Conservation (phyloP, 1,140 invertebrate genomes). For the Lordiphosa stackelbergi region DNA sequence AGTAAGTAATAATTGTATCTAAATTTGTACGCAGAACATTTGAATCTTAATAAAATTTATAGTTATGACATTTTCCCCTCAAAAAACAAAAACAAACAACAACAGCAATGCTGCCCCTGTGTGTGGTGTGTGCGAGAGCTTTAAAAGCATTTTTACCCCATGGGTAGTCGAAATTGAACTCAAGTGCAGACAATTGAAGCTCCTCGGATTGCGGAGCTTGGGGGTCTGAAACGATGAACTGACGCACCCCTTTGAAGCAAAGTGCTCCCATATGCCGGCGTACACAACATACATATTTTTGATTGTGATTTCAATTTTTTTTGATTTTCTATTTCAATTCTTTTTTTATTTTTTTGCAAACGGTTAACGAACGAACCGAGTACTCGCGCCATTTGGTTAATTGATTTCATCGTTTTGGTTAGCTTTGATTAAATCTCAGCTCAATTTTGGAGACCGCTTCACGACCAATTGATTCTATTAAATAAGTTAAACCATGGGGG, state of each 20-base stretch:
- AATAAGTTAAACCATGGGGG: constrained; percentile 48
- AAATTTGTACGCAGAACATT: constrained; percentile 68
- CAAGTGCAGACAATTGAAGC: constrained; percentile 74
- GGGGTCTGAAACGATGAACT: background rate
- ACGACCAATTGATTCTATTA: constrained; percentile 36
- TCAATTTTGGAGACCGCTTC: background rate
- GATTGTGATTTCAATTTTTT: constrained; percentile 45
- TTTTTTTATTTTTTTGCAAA: constrained; percentile 46
- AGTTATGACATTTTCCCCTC: constrained; percentile 55
- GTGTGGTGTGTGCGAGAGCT: constrained; percentile 15
- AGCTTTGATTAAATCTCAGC: background rate
- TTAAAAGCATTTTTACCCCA: constrained; percentile 64
- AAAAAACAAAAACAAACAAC: no score
- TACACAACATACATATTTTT: constrained; percentile 15
- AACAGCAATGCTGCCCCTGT: background rate
- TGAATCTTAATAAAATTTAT: constrained; percentile 69
- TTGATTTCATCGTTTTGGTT: constrained; percentile 48
- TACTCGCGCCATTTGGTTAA: constrained; percentile 70
- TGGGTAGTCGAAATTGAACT: constrained; percentile 62
- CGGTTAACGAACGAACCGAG: constrained; percentile 56
- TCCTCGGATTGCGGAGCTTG: constrained; percentile 23
- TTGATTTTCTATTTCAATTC: constrained; percentile 43
- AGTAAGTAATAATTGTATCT: constrained; percentile 71
- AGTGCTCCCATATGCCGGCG: constrained; percentile 7
- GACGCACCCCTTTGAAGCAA: constrained; percentile 46